A percentile compares a stretch with the other conserved stretches of the same genome.
These are phyloP conservation scores for Caretta caretta DNA, from an alignment of 2,113 vertebrate species.

Conservation along the genomic window DNA sequence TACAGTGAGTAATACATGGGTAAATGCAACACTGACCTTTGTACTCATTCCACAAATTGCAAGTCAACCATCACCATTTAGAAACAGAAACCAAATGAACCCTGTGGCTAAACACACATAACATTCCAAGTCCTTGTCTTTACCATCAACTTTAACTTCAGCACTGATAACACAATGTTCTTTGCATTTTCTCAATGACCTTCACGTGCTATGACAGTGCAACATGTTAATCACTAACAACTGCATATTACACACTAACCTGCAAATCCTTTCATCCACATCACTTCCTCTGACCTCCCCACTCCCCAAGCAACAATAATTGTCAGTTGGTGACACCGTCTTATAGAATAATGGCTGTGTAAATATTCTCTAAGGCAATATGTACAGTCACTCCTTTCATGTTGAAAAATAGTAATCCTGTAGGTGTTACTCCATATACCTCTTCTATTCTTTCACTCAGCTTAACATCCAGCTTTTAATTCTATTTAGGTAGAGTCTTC, in stretches of 20 bases:
- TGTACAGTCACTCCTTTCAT: not conserved
- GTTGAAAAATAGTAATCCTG: not conserved
- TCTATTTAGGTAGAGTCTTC: constrained; percentile 9
- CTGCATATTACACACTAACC: not conserved
- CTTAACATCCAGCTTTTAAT: not conserved
- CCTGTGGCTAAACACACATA: not conserved
- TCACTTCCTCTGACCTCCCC: not conserved
- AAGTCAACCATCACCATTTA: not conserved
- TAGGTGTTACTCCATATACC: not conserved
- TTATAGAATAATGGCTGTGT: constrained; percentile 8
- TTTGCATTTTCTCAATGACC: not conserved
- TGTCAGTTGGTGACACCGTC: not conserved
- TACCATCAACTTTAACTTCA: constrained; percentile 22
- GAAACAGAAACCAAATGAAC: constrained; percentile 8
- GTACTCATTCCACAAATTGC: not conserved
- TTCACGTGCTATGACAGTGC: not conserved
- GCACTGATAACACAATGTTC: not conserved
- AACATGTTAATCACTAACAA: not conserved
- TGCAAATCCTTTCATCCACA: not conserved
- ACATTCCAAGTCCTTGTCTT: constrained; percentile 11
- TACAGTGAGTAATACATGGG: not conserved
- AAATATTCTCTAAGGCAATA: not conserved
- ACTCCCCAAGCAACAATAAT: not conserved
- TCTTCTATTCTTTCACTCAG: not conserved
- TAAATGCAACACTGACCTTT: not conserved